phyloP scores from a whole-genome alignment of 2,888 invertebrate species.

The Cantharis lateralis region DNA sequence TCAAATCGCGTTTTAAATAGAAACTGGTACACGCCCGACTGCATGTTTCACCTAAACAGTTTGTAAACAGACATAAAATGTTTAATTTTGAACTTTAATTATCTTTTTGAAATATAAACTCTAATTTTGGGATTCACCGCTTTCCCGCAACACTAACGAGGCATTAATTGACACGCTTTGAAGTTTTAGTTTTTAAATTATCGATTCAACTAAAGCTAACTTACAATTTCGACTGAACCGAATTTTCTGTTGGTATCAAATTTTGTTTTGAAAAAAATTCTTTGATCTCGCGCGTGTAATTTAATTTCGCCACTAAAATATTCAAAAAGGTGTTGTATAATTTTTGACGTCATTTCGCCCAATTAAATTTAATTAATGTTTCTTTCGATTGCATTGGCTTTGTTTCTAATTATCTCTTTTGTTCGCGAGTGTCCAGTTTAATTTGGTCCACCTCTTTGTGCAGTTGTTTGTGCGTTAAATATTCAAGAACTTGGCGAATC shows the following conservation, averaged over 20 bases:
- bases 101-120: background rate
- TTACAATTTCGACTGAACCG: background rate
- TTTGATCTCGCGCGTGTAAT: background rate
- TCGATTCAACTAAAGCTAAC: background rate
- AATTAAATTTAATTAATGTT: background rate
- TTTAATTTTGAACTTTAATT: background rate
- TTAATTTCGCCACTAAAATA: background rate
- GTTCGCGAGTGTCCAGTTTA: background rate
- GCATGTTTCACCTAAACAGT: background rate
- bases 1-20: background rate
- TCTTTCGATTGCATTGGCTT: background rate
- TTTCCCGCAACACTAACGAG: background rate
- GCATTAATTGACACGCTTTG: background rate
- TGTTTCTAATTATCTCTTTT: background rate
- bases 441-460: background rate
- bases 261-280: background rate
- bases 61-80: background rate
- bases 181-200: background rate
- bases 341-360: background rate
- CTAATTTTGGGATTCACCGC: background rate
- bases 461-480: background rate
- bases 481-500: conserved; percentile 7
- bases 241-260: background rate
- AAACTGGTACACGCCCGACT: background rate
- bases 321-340: background rate